Percentiles rank a stretch among this genome's conserved stretches.
These are phyloP conservation scores for Deroptyus accipitrinus DNA, from an alignment of 2,113 vertebrate species.

Conservation along the genomic window DNA sequence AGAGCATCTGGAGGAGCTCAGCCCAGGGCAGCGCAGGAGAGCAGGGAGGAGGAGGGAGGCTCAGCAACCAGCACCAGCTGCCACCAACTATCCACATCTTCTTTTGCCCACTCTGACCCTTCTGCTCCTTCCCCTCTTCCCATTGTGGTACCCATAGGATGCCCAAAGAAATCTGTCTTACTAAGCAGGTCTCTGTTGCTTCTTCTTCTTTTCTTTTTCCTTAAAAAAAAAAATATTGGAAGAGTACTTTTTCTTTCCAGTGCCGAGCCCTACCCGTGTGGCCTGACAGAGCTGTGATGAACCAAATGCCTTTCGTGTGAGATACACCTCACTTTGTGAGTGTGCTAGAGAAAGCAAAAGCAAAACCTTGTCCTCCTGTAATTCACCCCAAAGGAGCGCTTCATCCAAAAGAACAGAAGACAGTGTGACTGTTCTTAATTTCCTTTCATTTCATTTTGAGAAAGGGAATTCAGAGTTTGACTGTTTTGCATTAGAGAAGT, in stretches of 20 bases:
- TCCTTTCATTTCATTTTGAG: not conserved
- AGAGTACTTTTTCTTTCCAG: not conserved
- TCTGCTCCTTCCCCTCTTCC: not conserved
- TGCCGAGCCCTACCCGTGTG: not conserved
- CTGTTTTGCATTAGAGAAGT: not conserved
- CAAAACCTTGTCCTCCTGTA: not conserved
- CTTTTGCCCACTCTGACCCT: not conserved
- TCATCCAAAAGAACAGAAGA: not conserved
- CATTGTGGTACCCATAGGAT: not conserved
- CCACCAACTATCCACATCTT: not conserved
- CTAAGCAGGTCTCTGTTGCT: not conserved
- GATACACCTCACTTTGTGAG: not conserved
- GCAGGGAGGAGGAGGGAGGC: not conserved
- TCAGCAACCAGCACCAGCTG: not conserved
- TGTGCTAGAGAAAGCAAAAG: not conserved
- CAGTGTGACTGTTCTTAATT: not conserved
- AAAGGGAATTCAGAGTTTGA: not conserved
- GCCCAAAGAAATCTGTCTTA: not conserved
- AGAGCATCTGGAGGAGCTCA: fast-evolving
- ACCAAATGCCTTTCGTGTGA: not conserved
- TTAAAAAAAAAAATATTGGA: not conserved
- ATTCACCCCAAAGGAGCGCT: not conserved
- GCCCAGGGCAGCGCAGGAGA: not conserved
- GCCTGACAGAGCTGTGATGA: not conserved
- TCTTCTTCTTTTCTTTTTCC: not conserved